These are phyloP conservation scores for Sebastes hubbsi DNA, from an alignment of 2,797 vertebrate species.

Conservation along the genomic window DNA sequence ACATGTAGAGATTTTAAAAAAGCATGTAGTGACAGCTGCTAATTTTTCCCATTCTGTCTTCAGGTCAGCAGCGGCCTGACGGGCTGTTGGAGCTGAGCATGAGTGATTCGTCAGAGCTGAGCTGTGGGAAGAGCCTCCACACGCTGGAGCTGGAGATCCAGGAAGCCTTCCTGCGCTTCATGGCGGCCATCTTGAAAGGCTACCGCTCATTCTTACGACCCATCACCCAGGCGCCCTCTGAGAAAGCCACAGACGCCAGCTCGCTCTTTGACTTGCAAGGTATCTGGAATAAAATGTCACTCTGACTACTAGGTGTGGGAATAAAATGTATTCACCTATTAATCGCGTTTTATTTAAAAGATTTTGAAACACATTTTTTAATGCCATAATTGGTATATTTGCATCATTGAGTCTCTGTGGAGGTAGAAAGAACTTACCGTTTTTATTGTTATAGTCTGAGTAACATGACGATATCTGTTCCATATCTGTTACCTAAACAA, in stretches of 20 bases:
- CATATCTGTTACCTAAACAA: too few species aligned
- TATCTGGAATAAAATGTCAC: slow-evolving; percentile 51
- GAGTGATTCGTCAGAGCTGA: slow-evolving; percentile 85
- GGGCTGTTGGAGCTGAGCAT: slow-evolving; percentile 90
- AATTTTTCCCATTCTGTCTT: slow-evolving; percentile 40
- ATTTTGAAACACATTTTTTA: too few species aligned
- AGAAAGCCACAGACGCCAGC: slow-evolving; percentile 96
- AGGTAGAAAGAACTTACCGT: too few species aligned
- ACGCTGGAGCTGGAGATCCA: slow-evolving; percentile 96
- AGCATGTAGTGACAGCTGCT: background rate
- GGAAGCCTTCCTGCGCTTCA: slow-evolving; percentile 97
- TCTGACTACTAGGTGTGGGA: background rate
- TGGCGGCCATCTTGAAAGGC: slow-evolving; percentile 97
- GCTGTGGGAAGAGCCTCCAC: slow-evolving; percentile 89
- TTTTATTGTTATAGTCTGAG: too few species aligned
- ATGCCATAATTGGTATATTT: too few species aligned
- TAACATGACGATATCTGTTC: too few species aligned
- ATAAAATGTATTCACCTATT: too few species aligned
- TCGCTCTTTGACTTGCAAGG: slow-evolving; percentile 99
- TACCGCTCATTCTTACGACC: slow-evolving; percentile 95
- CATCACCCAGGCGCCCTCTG: slow-evolving; percentile 97
- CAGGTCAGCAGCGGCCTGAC: slow-evolving; percentile 91
- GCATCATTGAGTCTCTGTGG: too few species aligned
- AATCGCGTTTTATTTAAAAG: too few species aligned
- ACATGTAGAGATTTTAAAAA: background rate